Base-by-base conservation (phyloP, 2,113 vertebrate genomes). In the Benitochromis conjunctus region DNA sequence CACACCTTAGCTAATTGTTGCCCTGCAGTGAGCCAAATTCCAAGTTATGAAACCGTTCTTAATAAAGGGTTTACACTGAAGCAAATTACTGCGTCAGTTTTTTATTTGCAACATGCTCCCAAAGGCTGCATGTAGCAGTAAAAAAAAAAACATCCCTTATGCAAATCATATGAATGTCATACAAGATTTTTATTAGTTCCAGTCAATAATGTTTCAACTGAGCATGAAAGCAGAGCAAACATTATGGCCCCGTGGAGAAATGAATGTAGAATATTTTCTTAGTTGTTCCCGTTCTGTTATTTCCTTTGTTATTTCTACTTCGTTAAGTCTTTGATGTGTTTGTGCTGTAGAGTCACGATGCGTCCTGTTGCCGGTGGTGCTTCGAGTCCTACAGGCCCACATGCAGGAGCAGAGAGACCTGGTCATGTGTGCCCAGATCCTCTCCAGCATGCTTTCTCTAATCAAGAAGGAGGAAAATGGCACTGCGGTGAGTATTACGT, bases 371-470 rank as follows among this genome's bases (percentile, higher is more conserved):
- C 99, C 98, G 0, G 98, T 99, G 78, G 98, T 99, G 82, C 93
- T 99, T 26, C 97, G 97, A 87, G 97, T 98, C 82, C 97, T 99
- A 58, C 98, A 99, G 81, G 97, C 97, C 74, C 98, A 99, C 94
- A 95, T 99, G 93, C 98, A 99, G 94, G 98, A 99, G 86, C 98
- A 99, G 96, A 97, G 96, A 88, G 98, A 99, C 92, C 96, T 99
- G 89, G 97, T 98, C 92, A 97, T 98, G 96, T 99, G 99, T 2
- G 98, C 98, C 0, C 97, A 96, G 88, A 99, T 99, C 94, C 98
- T 99, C 92, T 99, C 98, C 96, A 98, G 97, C 94, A 98, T 99
- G 96, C 97, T 99, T 93, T 98, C 98, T 36, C 96, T 99, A 92
- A 97, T 98, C 94, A 98, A 96, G 95, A 99, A 98, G 93, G 98